phyloP scores from a whole-genome alignment of 2,888 invertebrate genomes.

The Stenichneumon culpator region DNA sequence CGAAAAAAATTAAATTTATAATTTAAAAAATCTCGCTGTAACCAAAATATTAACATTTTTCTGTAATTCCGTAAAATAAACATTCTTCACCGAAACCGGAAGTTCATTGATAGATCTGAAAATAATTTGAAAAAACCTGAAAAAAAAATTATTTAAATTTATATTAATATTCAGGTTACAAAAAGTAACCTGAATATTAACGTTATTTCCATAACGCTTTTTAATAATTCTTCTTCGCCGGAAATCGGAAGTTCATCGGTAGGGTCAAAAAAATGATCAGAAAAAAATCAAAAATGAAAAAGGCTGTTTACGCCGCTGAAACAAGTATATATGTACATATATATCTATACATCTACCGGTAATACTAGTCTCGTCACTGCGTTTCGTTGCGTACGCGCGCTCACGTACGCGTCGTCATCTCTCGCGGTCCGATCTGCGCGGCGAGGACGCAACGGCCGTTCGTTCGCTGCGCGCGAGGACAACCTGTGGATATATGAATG shows the following conservation, averaged over 20 bases:
- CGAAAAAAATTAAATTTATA: no score
- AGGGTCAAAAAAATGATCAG: neutral
- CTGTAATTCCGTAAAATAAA: no score
- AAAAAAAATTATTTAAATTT: no score
- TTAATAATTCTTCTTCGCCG: no score
- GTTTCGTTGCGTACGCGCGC: conserved; percentile 53
- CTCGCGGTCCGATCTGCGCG: conserved; percentile 24
- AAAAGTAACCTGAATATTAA: no score
- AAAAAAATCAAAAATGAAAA: neutral
- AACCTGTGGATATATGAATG: conserved; percentile 83
- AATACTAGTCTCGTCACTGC: conserved; percentile 29
- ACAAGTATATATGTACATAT: neutral
- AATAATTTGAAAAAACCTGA: neutral
- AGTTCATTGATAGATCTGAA: neutral
- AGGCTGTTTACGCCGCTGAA: neutral
- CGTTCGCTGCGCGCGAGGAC: conserved; percentile 75
- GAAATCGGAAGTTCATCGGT: no score
- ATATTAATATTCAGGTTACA: no score
- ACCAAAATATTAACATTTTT: no score
- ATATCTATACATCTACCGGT: neutral
- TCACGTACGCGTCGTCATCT: conserved; percentile 70
- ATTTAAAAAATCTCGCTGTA: no score
- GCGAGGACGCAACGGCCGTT: conserved; percentile 48
- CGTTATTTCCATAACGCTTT: no score
- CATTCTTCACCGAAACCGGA: neutral